Evolutionary conservation across 2,113 vertebrate genomes (phyloP), one percentile per base, ranked within the genome.

Genomic region (Python bivittatus): DNA sequence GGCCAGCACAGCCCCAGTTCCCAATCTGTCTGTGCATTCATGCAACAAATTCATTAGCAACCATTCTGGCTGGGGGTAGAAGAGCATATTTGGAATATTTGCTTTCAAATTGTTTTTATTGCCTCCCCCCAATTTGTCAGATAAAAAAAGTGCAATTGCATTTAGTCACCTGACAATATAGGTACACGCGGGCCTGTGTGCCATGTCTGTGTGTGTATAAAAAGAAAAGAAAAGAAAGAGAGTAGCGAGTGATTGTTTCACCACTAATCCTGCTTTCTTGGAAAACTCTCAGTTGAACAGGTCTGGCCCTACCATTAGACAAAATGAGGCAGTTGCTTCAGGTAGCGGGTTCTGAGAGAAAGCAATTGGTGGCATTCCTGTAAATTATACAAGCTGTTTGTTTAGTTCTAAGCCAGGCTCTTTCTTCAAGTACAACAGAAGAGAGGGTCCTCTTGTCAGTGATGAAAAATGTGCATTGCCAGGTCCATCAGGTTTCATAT

Each of bases 31-130:
- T 98, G 96, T 97, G 97, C 98, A 97, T 97, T 98, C 97, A 97
- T 97, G 98, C 97, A 98, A 97, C 96, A 98, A 97, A 97, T 98
- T 98, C 97, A 98, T 98, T 98, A 98, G 96, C 97, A 95, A 95
- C 95, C 96, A 96, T 97, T 97, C 97, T 97, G 97, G 96, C 95
- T 95, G 94, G 86, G 92, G 86, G 92, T 93, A 96, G 96, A 97
- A 97, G 96, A 95, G 95, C 95, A 95, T 94, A 96, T 97, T 97
- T 96, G 95, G 95, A 94, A 97, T 97, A 97, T 97, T 95, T 95
- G 94, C 95, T 97, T 92, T 97, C 95, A 96, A 97, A 96, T 97
- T 97, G 95, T 98, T 97, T 96, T 94, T 52, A 60, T 88, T 20
- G n/a, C n/a, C 86, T 13, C 53, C 20, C 17, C 93, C 91, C 94